Conservation (phyloP, 1,140 invertebrate species). For the Fopius arisanus region DNA sequence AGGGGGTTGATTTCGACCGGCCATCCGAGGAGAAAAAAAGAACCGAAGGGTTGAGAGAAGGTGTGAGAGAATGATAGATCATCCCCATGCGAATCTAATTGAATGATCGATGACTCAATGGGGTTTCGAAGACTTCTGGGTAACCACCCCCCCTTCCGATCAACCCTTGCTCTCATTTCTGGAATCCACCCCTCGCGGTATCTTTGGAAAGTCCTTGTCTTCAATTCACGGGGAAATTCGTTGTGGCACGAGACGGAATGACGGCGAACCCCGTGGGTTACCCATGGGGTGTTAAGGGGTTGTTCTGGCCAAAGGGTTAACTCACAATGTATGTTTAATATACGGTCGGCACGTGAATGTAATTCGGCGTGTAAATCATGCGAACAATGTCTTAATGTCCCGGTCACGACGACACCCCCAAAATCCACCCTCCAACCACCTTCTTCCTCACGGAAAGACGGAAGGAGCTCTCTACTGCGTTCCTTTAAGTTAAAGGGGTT, state of each 20-base stretch:
- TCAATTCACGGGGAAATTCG: slow-evolving; percentile 6
- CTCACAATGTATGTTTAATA: slow-evolving; percentile 65
- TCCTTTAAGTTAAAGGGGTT: slow-evolving; percentile 39
- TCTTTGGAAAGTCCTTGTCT: slow-evolving; percentile 9
- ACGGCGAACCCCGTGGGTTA: background rate
- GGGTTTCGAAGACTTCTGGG: slow-evolving; percentile 33
- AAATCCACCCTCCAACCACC: background rate
- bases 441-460: slow-evolving; percentile 37
- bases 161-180: background rate
- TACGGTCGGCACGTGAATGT: slow-evolving; percentile 64
- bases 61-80: slow-evolving; percentile 25
- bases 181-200: background rate
- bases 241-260: slow-evolving; percentile 6
- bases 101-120: slow-evolving; percentile 63
- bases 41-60: background rate
- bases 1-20: background rate
- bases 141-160: background rate
- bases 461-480: slow-evolving; percentile 46
- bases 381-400: slow-evolving; percentile 67
- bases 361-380: slow-evolving; percentile 65
- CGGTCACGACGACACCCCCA: slow-evolving; percentile 62
- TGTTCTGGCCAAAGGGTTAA: slow-evolving; percentile 50
- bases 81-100: slow-evolving; percentile 49
- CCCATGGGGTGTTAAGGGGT: background rate
- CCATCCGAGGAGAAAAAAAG: background rate